These are phyloP conservation scores for Pachypanchax playfairii DNA, from an alignment of 2,113 vertebrate species.

Conservation along the genomic window DNA sequence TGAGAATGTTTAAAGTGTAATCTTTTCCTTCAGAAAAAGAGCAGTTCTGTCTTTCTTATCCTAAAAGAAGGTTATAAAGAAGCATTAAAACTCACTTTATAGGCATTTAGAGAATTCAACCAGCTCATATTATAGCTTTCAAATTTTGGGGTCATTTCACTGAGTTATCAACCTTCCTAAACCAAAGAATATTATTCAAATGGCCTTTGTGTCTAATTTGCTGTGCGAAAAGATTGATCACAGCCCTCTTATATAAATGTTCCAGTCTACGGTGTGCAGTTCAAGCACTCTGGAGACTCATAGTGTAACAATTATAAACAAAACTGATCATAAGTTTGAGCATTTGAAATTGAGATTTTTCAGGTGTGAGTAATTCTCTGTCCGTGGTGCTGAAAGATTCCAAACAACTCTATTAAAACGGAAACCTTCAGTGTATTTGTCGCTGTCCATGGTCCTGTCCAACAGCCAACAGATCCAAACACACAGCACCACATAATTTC, in stretches of 20 bases:
- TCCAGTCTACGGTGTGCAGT: too few species aligned
- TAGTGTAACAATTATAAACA: too few species aligned
- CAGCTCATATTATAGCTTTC: neutral
- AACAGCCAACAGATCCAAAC: too few species aligned
- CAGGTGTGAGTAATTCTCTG: neutral
- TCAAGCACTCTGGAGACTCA: too few species aligned
- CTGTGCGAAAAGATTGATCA: neutral
- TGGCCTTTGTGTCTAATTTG: neutral
- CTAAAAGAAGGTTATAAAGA: neutral
- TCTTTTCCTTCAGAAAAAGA: neutral
- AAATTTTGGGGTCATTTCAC: neutral
- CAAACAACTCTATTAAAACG: too few species aligned
- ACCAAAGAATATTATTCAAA: neutral
- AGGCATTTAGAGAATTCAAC: neutral
- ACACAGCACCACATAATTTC: accelerated
- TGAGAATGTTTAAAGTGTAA: too few species aligned
- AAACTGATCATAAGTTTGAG: too few species aligned
- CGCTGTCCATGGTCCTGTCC: neutral
- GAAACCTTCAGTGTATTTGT: neutral
- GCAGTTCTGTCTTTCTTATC: neutral
- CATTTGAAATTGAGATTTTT: too few species aligned
- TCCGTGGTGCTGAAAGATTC: neutral
- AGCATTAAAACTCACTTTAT: neutral
- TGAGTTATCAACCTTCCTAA: neutral
- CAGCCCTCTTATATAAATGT: neutral